Conservation (phyloP, 2,797 vertebrate genomes). For the Buphagus erythrorhynchus region DNA sequence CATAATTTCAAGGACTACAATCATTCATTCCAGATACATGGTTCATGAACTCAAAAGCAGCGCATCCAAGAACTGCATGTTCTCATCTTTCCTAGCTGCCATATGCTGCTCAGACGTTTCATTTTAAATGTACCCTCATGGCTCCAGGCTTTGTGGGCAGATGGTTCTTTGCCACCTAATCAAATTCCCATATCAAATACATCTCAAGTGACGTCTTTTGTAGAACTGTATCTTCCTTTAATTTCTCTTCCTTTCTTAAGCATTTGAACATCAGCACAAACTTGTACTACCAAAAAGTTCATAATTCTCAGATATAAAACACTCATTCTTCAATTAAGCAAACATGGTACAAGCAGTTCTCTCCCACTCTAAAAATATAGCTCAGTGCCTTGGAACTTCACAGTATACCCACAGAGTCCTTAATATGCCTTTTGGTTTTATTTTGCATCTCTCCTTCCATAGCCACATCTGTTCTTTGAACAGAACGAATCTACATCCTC, state of each 20-base stretch:
- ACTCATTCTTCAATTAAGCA: background rate
- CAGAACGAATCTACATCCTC: background rate
- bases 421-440: background rate
- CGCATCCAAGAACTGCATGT: background rate
- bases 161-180: conserved; percentile 62
- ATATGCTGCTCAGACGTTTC: conserved; percentile 43
- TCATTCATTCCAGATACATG: conserved; percentile 8
- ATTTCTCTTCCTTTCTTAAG: background rate
- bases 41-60: conserved; percentile 40
- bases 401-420: background rate
- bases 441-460: background rate
- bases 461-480: background rate
- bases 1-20: background rate
- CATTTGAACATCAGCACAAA: background rate
- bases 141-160: conserved; percentile 40
- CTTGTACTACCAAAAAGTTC: background rate
- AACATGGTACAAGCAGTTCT: background rate
- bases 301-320: background rate
- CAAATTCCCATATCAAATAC: conserved; percentile 33
- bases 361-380: background rate
- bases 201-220: background rate
- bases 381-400: background rate
- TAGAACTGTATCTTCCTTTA: background rate
- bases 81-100: conserved; percentile 48
- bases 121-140: conserved; percentile 23